Evolutionary conservation across 2,888 invertebrate genomes (phyloP).

Genomic region (Rhamphomyia laevipes): DNA sequence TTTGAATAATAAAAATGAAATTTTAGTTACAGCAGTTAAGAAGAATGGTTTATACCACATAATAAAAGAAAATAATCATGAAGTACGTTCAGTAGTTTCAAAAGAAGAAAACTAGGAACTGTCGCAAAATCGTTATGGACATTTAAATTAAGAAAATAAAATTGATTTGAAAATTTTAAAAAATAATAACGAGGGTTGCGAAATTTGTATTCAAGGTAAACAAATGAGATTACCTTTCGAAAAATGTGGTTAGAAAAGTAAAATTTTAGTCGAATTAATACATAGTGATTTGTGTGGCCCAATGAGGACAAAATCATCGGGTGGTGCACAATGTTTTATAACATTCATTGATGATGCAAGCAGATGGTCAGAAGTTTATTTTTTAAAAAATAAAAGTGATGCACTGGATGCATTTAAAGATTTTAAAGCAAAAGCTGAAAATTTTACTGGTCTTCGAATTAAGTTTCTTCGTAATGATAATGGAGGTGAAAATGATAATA

Average conservation of each 20-base stretch:
- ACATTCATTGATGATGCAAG: constrained; percentile 1
- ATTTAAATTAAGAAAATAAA: constrained; percentile 1
- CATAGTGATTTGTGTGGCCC: constrained; percentile 1
- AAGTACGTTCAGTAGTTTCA: not conserved
- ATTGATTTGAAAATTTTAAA: not conserved
- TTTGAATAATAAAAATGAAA: not conserved
- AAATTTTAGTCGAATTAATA: not conserved
- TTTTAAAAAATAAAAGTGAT: not conserved
- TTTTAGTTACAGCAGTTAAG: not conserved
- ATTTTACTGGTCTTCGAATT: not conserved
- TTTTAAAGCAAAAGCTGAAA: constrained; percentile 1
- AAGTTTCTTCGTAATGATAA: not conserved
- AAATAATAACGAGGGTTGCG: not conserved
- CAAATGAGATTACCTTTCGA: not conserved
- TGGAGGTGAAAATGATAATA: not conserved
- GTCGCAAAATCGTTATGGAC: constrained; percentile 3
- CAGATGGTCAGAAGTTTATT: constrained; percentile 2
- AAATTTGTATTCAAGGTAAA: not conserved
- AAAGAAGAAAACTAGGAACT: not conserved
- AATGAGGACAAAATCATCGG: not conserved
- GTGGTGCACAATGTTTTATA: constrained; percentile 1
- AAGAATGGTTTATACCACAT: not conserved
- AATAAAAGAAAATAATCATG: not conserved
- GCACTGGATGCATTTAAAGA: not conserved
- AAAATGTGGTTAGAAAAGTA: not conserved